Base-by-base conservation (phyloP, 2,888 invertebrate genomes). In the Bibio marci region DNA sequence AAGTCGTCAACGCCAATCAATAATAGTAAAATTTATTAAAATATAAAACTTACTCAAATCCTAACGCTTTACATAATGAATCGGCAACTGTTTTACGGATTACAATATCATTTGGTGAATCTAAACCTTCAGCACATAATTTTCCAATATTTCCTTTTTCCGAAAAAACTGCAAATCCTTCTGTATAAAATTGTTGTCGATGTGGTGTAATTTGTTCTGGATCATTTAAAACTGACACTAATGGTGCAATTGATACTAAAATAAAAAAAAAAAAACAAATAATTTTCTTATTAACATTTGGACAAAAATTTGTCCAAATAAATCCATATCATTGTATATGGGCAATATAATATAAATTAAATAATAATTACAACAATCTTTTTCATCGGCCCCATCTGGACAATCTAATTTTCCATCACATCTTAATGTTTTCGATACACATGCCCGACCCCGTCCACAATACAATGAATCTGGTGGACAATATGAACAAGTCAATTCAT, bases 391-490 rank as follows among this genome's bases (percentile, higher is more conserved):
- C 26, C 80, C 86, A 56, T 87, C 85, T 0, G 82, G 78, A 51
- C 90, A 90, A 59, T 90, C 87, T 1, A 70, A 66, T 39, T 75
- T 73, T 37, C 87, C 87, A 52, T 88, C 86, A 55, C 90, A 90
- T 42, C 80, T 70, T 48, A 78, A 70, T 39, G 68, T 67, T 8
- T 64, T 61, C 1, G 78, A 73, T 45, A 90, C 71, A 55, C 90
- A 90, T 22, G 71, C 70, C 41, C 79, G 67, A 37, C 80, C 76
- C 37, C 81, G 67, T 1, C 87, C 87, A 52, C 90, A 90, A 49
- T 86, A 85, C 45, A 86, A 63, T 5, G 66, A 65, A 31, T 76
- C 76, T 28, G 70, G 66, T 2, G 73, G 69, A 55, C 88, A 90
- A 54, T 86, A 85, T 27, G 79, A 67, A 55, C 88, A 90, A 36